phyloP scores from a whole-genome alignment of 2,113 vertebrate genomes.

The Pimephales promelas region DNA sequence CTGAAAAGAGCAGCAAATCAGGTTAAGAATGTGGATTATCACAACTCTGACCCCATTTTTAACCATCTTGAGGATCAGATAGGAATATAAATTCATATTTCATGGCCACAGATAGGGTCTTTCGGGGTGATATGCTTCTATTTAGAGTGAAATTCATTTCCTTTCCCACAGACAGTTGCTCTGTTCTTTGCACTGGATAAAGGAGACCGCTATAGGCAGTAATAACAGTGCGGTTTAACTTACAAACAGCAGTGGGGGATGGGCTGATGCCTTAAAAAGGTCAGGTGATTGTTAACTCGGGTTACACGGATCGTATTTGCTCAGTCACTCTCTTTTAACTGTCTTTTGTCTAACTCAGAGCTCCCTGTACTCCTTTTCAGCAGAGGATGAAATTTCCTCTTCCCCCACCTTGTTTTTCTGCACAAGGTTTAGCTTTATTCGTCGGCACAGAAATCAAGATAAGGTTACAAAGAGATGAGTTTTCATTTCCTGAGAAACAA shows the following conservation, averaged over 20 bases:
- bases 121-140: neutral
- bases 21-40: slow-evolving; percentile 23
- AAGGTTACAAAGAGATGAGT: slow-evolving; percentile 17
- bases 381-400: slow-evolving; percentile 27
- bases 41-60: slow-evolving; percentile 4
- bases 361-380: slow-evolving; percentile 22
- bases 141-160: neutral
- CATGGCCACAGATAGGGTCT: neutral
- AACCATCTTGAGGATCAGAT: neutral
- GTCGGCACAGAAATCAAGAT: neutral
- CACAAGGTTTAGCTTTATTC: neutral
- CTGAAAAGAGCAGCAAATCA: neutral
- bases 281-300: slow-evolving; percentile 61
- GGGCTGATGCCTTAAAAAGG: slow-evolving; percentile 34
- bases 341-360: slow-evolving; percentile 36
- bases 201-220: neutral
- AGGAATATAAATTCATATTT: slow-evolving; percentile 5
- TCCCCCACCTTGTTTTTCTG: neutral
- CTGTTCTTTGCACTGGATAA: neutral
- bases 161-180: slow-evolving; percentile 4
- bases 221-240: slow-evolving; percentile 5
- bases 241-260: slow-evolving; percentile 23
- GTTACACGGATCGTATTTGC: slow-evolving; percentile 58
- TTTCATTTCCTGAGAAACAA: slow-evolving; percentile 15
- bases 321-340: slow-evolving; percentile 39